Evolutionary conservation across 2,888 invertebrate species (phyloP), one percentile per base, ranked within the genome.

Genomic region (Elgonia sp.): DNA sequence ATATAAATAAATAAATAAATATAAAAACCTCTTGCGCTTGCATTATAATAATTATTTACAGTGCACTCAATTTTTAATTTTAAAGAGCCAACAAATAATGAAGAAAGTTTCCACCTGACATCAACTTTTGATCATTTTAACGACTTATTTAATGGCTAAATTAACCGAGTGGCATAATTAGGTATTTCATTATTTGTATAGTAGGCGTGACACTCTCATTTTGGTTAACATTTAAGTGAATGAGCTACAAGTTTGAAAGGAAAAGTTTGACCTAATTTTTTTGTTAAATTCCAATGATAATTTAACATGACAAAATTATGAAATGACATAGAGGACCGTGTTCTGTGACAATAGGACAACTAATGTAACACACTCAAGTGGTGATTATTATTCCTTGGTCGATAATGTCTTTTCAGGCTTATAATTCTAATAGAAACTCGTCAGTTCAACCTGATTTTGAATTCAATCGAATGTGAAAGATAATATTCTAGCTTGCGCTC

Each of bases 401-500:
- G 84, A 84, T 84, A 77, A 63, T 77, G 63, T 77, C 76, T 77
- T 50, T 29, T 21, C 14, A 77, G 70, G 77, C 70, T 77, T 70
- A 84, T 85, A 80, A 53, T 80, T 85, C 80, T 60, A 75, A 85
- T 75, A 69, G 73, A 57, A 69, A 79, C 72, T 73, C 73, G 72
- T 79, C 67, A 50, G 53, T 84, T 79, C 73, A 85, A 73, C 75
- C 80, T 85, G 75, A 80, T 85, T 85, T 75, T 80, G 80, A 62
- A 85, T 85, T 73, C 85, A 85, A 85, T 85, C 69, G 75, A 85
- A 80, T 53, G 85, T 75, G 80, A 85, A 53, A 85, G 80, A 85
- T 85, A 80, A 85, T 80, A 75, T 85, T 80, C 73, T 73, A 42
- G n/a, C 14, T 39, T 46, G 73, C 55, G 63, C 60, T 69, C 62